Conservation (phyloP, 2,797 vertebrate genomes). For the Halcyon leucocephala region DNA sequence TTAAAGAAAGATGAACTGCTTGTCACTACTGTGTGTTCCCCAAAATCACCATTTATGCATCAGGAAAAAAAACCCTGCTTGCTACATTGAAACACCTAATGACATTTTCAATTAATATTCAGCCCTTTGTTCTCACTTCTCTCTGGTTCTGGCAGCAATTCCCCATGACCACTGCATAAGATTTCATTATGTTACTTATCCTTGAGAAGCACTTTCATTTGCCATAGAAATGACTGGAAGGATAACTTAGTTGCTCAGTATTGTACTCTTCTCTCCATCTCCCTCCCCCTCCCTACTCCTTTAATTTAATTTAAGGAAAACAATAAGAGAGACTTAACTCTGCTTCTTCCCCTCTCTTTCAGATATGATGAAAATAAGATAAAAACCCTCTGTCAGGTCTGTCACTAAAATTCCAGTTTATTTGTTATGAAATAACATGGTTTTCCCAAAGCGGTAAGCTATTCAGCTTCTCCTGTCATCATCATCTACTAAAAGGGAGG, state of each 20-base stretch:
- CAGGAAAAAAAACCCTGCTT: constrained; percentile 40
- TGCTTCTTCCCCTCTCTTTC: background rate
- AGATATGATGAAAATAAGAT: constrained; percentile 54
- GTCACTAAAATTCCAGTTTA: constrained; percentile 56
- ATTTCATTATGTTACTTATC: constrained; percentile 39
- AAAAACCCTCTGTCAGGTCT: constrained; percentile 43
- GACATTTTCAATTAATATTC: constrained; percentile 59
- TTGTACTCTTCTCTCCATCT: background rate
- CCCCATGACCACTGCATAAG: constrained; percentile 40
- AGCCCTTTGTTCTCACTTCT: constrained; percentile 39
- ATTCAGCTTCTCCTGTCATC: constrained; percentile 31
- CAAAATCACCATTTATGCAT: constrained; percentile 48
- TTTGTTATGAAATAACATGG: constrained; percentile 63
- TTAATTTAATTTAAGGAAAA: constrained; percentile 42
- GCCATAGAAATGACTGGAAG: background rate
- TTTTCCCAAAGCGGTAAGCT: constrained; percentile 41
- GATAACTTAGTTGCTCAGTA: background rate
- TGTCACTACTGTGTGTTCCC: constrained; percentile 28
- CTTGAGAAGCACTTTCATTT: constrained; percentile 32
- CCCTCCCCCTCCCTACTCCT: background rate
- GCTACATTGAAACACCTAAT: constrained; percentile 56
- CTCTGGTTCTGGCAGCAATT: constrained; percentile 36
- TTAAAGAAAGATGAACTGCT: constrained; percentile 62
- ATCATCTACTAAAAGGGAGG: constrained; percentile 1
- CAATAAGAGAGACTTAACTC: background rate